These are phyloP conservation scores for Diloba caeruleocephala DNA, from an alignment of 2,888 invertebrate species.

Conservation along the genomic window DNA sequence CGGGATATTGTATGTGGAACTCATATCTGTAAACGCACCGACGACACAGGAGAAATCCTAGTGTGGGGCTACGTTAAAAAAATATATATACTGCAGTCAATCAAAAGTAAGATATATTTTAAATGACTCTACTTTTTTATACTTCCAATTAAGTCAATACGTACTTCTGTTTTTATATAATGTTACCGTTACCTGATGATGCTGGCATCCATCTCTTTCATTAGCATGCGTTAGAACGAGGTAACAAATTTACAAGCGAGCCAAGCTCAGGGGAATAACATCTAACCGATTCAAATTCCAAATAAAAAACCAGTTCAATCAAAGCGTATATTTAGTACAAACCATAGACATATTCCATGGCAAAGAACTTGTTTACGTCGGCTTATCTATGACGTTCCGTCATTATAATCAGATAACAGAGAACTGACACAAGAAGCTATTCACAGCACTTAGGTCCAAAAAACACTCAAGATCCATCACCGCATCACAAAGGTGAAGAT, in stretches of 20 bases:
- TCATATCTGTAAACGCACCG: too few relatives aligned
- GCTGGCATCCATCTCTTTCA: constrained; percentile 25
- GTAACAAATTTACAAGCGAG: constrained; percentile 18
- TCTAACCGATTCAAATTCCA: constrained; percentile 25
- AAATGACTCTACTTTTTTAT: not conserved
- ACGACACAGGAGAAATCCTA: too few relatives aligned
- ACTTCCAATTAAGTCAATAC: not conserved
- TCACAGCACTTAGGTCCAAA: constrained; percentile 58
- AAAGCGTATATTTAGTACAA: constrained; percentile 41
- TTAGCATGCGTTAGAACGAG: constrained; percentile 22
- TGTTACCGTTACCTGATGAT: constrained; percentile 37
- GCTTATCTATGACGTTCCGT: constrained; percentile 15
- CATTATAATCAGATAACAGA: constrained; percentile 7
- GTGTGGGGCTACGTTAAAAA: too few relatives aligned
- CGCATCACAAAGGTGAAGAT: constrained; percentile 86
- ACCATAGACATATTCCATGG: constrained; percentile 20
- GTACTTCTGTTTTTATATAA: not conserved
- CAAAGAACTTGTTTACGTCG: constrained; percentile 12
- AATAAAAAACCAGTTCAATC: constrained; percentile 23
- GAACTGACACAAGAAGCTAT: constrained; percentile 47
- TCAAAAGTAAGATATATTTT: too few relatives aligned
- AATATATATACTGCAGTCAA: too few relatives aligned
- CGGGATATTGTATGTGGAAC: too few relatives aligned
- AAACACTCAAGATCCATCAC: constrained; percentile 60
- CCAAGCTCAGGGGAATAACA: constrained; percentile 53